Evolutionary conservation across 2,888 invertebrate genomes (phyloP).

Genomic region (Odontocolon sp.): DNA sequence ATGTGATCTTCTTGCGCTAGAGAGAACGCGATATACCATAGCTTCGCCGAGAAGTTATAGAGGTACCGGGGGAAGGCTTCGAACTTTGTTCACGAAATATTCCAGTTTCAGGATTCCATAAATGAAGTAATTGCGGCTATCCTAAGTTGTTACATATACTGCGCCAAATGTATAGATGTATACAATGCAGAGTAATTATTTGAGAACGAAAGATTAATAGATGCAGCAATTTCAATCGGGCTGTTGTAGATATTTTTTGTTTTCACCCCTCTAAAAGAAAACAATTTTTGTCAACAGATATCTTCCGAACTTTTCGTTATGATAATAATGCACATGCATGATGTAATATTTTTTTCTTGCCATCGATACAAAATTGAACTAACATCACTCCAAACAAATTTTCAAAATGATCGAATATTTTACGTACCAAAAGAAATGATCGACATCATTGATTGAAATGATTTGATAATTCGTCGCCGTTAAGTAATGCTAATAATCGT

Average conservation of each 20-base stretch:
- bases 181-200: not conserved
- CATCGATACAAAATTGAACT: no score
- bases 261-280: no score
- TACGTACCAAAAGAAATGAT: no score
- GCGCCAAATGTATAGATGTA: slow-evolving; percentile 24
- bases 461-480: no score
- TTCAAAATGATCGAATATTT: no score
- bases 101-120: slow-evolving; percentile 37
- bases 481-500: no score
- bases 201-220: slow-evolving; percentile 2
- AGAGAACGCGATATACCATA: slow-evolving; percentile 23
- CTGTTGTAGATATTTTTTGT: not conserved
- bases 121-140: slow-evolving; percentile 50
- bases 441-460: no score
- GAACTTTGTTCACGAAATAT: slow-evolving; percentile 54
- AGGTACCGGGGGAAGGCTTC: slow-evolving; percentile 15
- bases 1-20: slow-evolving; percentile 57
- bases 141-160: slow-evolving; percentile 13
- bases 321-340: no score
- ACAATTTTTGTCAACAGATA: no score
- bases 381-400: no score
- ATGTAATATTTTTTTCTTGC: no score
- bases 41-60: slow-evolving; percentile 20
- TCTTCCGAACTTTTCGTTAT: no score
- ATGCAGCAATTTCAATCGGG: not conserved